Percentiles rank a stretch among this genome's conserved stretches.
These are phyloP conservation scores for Stenoptilia bipunctidactyla DNA, from an alignment of 2,888 invertebrate species.

Conservation along the genomic window DNA sequence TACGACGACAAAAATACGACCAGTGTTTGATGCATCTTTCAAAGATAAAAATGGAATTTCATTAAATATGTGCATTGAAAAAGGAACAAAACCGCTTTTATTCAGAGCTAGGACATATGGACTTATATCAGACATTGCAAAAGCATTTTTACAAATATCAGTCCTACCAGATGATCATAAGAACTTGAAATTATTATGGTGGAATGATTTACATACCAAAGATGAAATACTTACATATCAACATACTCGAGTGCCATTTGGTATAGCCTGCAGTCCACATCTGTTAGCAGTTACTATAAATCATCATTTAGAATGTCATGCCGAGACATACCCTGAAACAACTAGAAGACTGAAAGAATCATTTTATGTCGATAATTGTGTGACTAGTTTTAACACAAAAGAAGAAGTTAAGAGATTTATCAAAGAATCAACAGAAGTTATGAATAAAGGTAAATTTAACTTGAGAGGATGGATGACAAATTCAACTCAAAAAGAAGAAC, in stretches of 20 bases:
- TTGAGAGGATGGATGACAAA: slow-evolving; percentile 10
- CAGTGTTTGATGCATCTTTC: slow-evolving; percentile 12
- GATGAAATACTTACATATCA: slow-evolving; percentile 2
- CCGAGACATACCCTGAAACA: background rate
- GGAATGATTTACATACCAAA: slow-evolving; percentile 3
- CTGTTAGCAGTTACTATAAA: slow-evolving; percentile 6
- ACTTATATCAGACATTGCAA: slow-evolving; percentile 4
- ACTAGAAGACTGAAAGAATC: slow-evolving; percentile 4
- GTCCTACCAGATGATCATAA: slow-evolving; percentile 4
- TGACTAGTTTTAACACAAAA: slow-evolving; percentile 9
- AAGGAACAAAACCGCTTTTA: slow-evolving; percentile 11
- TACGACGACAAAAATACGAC: slow-evolving; percentile 7
- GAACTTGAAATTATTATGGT: slow-evolving; percentile 10
- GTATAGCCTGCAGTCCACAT: slow-evolving; percentile 9
- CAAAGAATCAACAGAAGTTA: slow-evolving; percentile 8
- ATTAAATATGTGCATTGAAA: slow-evolving; percentile 9
- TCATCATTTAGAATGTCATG: background rate
- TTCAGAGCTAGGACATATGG: slow-evolving; percentile 7
- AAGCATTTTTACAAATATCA: slow-evolving; percentile 11
- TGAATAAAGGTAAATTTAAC: slow-evolving; percentile 10
- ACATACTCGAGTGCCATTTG: slow-evolving; percentile 10
- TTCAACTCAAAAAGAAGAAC: background rate
- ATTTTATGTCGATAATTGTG: slow-evolving; percentile 14
- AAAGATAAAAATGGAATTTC: slow-evolving; percentile 9
- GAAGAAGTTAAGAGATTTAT: slow-evolving; percentile 9